phyloP scores from a whole-genome alignment of 2,113 vertebrate genomes.

The Arvicanthis niloticus region DNA sequence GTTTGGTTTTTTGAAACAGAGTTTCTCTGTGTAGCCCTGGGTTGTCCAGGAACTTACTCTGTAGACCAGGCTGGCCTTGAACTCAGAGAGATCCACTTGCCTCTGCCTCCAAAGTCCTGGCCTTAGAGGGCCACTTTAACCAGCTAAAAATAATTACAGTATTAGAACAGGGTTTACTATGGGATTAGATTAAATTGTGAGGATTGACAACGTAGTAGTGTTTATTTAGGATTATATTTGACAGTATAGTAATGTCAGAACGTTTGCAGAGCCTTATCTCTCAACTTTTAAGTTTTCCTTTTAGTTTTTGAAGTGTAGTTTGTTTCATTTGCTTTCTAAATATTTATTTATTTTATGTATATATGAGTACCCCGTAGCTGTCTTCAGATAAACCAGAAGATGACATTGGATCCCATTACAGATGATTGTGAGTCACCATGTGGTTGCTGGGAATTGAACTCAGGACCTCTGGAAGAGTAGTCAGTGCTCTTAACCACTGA shows the following conservation, averaged over 20 bases:
- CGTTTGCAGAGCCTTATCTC: not conserved
- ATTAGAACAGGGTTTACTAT: not conserved
- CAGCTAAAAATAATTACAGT: not conserved
- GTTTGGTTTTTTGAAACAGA: too few relatives aligned
- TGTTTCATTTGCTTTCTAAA: not conserved
- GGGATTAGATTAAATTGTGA: slow-evolving; percentile 27
- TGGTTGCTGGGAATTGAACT: not conserved
- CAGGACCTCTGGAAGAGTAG: too few relatives aligned
- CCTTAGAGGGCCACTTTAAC: not conserved
- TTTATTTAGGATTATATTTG: not conserved
- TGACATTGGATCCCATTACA: too few relatives aligned
- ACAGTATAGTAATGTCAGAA: not conserved
- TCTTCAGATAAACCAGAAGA: too few relatives aligned
- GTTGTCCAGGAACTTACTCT: too few relatives aligned
- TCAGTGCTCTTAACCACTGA: too few relatives aligned
- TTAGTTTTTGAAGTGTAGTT: slow-evolving; percentile 40
- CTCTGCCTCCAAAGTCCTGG: not conserved
- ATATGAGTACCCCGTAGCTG: too few relatives aligned
- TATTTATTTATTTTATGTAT: too few relatives aligned
- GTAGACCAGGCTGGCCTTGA: too few relatives aligned
- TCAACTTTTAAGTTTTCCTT: not conserved
- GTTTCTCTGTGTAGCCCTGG: too few relatives aligned
- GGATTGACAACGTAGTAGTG: not conserved
- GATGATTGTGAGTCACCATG: too few relatives aligned
- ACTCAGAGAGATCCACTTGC: not conserved